Conservation (phyloP, 2,113 vertebrate genomes). For the Thunnus thynnus region DNA sequence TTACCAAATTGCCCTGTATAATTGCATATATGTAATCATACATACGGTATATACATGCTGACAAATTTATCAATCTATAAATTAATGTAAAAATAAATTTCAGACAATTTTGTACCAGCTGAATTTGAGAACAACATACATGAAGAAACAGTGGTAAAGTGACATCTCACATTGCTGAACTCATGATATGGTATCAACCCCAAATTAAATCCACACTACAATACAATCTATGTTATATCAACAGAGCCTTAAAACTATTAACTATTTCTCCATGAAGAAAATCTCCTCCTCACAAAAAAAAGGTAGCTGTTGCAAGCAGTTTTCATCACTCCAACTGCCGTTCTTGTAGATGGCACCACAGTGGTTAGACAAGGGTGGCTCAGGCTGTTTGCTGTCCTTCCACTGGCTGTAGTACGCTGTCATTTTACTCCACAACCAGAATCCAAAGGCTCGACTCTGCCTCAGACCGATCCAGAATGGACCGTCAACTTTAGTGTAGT, state of each 20-base stretch:
- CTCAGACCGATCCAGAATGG: slow-evolving; percentile 74
- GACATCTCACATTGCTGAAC: no score
- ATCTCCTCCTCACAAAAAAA: slow-evolving; percentile 73
- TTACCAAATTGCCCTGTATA: no score
- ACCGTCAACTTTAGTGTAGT: rapidly evolving
- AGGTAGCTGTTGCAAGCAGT: not conserved
- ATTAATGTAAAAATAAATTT: no score
- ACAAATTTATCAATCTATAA: no score
- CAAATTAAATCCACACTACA: no score
- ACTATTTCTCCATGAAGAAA: not conserved
- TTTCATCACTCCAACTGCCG: slow-evolving; percentile 53
- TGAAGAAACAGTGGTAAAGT: no score
- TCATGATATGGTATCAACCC: no score
- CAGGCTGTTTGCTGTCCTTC: not conserved
- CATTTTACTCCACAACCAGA: slow-evolving; percentile 77
- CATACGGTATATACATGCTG: no score
- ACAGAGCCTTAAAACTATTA: not conserved
- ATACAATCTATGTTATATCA: not conserved
- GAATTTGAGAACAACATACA: no score
- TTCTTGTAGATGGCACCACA: slow-evolving; percentile 53
- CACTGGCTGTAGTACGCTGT: slow-evolving; percentile 52
- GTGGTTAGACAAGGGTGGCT: slow-evolving; percentile 34
- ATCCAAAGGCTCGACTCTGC: slow-evolving; percentile 76
- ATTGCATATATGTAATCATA: no score
- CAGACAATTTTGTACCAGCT: no score